Conservation (phyloP, 1,140 invertebrate genomes). For the Pseudomyrmex concolor region DNA sequence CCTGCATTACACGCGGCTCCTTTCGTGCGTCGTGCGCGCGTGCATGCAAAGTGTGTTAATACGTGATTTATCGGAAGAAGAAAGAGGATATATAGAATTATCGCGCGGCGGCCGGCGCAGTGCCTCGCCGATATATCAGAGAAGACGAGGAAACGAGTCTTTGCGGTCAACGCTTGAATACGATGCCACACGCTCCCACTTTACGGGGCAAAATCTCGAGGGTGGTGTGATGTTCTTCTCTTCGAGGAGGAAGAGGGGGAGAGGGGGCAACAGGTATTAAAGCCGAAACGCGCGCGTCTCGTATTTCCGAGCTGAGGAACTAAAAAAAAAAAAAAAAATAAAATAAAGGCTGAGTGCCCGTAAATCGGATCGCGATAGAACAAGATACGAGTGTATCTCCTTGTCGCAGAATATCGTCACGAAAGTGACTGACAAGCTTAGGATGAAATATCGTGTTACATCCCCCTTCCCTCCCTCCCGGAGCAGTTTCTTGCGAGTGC, state of each 20-base stretch:
- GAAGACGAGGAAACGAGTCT: conserved; percentile 23
- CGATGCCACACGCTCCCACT: conserved; percentile 55
- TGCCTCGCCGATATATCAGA: not conserved
- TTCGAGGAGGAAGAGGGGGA: not conserved
- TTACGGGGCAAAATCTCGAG: conserved; percentile 33
- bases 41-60: conserved; percentile 35
- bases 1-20: conserved; percentile 29
- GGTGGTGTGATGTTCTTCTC: not conserved
- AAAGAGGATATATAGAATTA: conserved; percentile 23
- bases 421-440: conserved; percentile 17
- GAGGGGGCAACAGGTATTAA: conserved; percentile 5
- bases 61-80: conserved; percentile 45
- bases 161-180: conserved; percentile 52
- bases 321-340: not conserved
- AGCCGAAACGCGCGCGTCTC: conserved; percentile 40
- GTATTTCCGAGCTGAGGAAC: not conserved
- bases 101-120: not conserved
- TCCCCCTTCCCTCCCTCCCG: not conserved
- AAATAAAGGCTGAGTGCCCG: conserved; percentile 17
- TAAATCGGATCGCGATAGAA: conserved; percentile 53
- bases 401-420: conserved; percentile 8
- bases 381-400: not conserved
- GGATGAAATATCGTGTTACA: conserved; percentile 35
- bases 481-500: too few species aligned
- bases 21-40: not conserved